phyloP scores from a whole-genome alignment of 2,797 vertebrate species.

The Sebastes glaucus region DNA sequence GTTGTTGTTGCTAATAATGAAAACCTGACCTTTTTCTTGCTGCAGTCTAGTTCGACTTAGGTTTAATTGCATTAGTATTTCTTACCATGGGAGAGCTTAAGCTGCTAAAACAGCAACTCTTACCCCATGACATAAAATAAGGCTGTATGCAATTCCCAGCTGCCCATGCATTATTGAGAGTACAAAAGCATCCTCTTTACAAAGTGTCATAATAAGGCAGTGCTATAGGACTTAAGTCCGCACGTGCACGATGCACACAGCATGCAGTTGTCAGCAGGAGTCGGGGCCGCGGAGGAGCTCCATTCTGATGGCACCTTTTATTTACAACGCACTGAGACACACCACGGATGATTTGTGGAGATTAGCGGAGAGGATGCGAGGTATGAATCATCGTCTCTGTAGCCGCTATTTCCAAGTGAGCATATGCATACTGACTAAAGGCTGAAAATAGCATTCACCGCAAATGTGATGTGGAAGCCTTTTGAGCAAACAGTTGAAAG shows the following conservation, averaged over 20 bases:
- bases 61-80: constrained; percentile 80
- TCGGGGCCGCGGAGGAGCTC: constrained; percentile 42
- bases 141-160: constrained; percentile 67
- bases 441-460: constrained; percentile 57
- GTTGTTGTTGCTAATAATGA: constrained; percentile 70
- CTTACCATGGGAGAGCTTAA: constrained; percentile 50
- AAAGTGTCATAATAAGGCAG: constrained; percentile 82
- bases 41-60: constrained; percentile 49
- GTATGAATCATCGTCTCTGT: constrained; percentile 62
- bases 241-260: constrained; percentile 52
- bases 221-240: constrained; percentile 70
- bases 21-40: constrained; percentile 70
- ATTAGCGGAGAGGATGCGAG: constrained; percentile 65
- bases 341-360: constrained; percentile 67
- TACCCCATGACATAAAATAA: constrained; percentile 73
- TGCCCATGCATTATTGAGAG: constrained; percentile 79
- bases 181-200: constrained; percentile 79
- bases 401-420: constrained; percentile 52
- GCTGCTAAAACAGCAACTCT: constrained; percentile 71
- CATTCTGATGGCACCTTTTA: constrained; percentile 57
- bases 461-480: constrained; percentile 46
- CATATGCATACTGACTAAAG: constrained; percentile 57
- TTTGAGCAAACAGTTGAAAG: constrained; percentile 56
- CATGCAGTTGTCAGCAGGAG: constrained; percentile 60
- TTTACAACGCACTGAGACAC: constrained; percentile 62